phyloP scores from a whole-genome alignment of 2,797 vertebrate genomes.

The Smutsia gigantea region DNA sequence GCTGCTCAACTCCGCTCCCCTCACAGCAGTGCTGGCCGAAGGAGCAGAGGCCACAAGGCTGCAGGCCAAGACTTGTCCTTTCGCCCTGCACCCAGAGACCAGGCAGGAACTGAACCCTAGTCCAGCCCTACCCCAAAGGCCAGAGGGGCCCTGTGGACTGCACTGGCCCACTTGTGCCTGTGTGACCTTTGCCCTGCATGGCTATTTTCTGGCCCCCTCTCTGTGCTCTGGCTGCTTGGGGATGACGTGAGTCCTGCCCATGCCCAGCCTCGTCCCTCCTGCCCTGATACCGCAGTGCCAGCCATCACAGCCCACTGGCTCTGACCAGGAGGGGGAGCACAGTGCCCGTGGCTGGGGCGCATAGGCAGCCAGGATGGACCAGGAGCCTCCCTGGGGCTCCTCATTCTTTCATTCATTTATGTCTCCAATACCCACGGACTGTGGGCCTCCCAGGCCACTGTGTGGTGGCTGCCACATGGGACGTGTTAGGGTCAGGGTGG shows the following conservation, averaged over 20 bases:
- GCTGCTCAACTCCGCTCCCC: not conserved
- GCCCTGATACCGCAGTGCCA: not conserved
- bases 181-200: no score
- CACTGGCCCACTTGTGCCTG: fast-evolving
- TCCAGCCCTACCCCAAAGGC: not conserved
- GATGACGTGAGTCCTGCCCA: not conserved
- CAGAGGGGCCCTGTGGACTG: not conserved
- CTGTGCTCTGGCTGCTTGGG: fast-evolving
- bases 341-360: fast-evolving
- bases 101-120: no score
- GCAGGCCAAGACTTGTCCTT: not conserved
- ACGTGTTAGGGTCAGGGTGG: no score
- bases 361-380: not conserved
- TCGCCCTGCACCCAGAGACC: not conserved
- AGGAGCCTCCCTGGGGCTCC: not conserved
- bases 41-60: no score
- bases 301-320: not conserved
- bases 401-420: not conserved
- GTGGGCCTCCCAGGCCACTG: not conserved
- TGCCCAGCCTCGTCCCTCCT: not conserved
- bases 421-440: not conserved
- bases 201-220: not conserved
- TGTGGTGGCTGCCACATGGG: fast-evolving
- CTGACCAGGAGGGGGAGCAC: not conserved
- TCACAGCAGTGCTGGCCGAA: not conserved